Conservation (phyloP, 2,113 vertebrate genomes). For the Callionymus lyra region DNA sequence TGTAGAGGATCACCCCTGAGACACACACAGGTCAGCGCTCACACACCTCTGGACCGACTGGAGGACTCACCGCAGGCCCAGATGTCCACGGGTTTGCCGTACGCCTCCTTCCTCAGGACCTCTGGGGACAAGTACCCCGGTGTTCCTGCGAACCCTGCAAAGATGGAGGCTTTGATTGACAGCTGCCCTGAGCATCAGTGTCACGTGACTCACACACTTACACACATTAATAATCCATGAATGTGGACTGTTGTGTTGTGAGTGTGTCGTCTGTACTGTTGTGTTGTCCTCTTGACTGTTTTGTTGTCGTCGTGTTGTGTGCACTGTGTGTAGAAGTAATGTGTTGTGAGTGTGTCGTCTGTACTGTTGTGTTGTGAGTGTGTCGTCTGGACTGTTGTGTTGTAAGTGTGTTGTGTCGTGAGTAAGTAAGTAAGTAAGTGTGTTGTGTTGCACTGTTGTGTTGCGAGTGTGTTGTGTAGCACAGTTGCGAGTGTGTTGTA, state of each 20-base stretch:
- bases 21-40: conserved; percentile 16
- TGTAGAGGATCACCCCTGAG: conserved; percentile 93
- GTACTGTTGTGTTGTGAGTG: background rate
- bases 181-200: too few relatives aligned
- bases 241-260: background rate
- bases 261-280: background rate
- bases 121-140: conserved; percentile 87
- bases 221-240: background rate
- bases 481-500: too few relatives aligned
- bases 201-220: too few relatives aligned
- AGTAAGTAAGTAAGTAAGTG: background rate
- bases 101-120: conserved; percentile 92
- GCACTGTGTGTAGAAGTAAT: too few relatives aligned
- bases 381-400: background rate
- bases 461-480: background rate
- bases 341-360: background rate
- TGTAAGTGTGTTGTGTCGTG: background rate
- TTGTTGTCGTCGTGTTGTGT: too few relatives aligned
- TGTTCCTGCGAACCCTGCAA: conserved; percentile 81
- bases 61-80: conserved; percentile 86
- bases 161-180: background rate
- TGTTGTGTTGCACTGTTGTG: too few relatives aligned
- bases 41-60: conserved; percentile 21
- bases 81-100: conserved; percentile 97
- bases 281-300: background rate